These are phyloP conservation scores for Spatulosminthurus flaviceps DNA, from an alignment of 2,888 invertebrate species.

Conservation along the genomic window DNA sequence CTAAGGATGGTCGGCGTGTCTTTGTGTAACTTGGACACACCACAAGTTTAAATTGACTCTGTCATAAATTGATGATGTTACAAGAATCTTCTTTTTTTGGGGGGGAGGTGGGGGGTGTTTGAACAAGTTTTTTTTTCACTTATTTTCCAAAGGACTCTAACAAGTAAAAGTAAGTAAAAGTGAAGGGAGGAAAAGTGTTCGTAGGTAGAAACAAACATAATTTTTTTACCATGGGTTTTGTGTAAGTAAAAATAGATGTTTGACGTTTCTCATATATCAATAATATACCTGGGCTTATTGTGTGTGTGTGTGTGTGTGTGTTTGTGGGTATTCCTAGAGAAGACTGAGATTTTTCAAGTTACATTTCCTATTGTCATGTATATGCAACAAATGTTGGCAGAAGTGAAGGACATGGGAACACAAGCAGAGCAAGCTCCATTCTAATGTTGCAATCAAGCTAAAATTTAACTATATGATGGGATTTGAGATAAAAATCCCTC, in stretches of 20 bases:
- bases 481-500: too few relatives aligned
- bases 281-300: too few relatives aligned
- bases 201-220: too few relatives aligned
- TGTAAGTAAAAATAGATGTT: too few relatives aligned
- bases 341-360: too few relatives aligned
- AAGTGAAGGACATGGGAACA: not conserved
- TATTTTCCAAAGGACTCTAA: too few relatives aligned
- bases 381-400: not conserved
- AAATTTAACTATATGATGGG: not conserved
- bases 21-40: not conserved
- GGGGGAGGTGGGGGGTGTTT: too few relatives aligned
- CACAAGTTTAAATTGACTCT: not conserved
- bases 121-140: not conserved
- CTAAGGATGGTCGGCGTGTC: not conserved
- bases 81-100: too few relatives aligned
- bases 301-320: too few relatives aligned
- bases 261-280: too few relatives aligned
- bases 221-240: too few relatives aligned
- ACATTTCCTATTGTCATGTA: not conserved
- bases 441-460: conserved; percentile 1
- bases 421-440: conserved; percentile 8
- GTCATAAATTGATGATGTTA: conserved; percentile 6
- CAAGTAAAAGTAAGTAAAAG: not conserved
- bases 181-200: not conserved
- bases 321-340: too few relatives aligned